Percentiles rank a stretch among this genome's conserved stretches.
phyloP scores from a whole-genome alignment of 2,113 vertebrate species.

The Pelusios castaneus region DNA sequence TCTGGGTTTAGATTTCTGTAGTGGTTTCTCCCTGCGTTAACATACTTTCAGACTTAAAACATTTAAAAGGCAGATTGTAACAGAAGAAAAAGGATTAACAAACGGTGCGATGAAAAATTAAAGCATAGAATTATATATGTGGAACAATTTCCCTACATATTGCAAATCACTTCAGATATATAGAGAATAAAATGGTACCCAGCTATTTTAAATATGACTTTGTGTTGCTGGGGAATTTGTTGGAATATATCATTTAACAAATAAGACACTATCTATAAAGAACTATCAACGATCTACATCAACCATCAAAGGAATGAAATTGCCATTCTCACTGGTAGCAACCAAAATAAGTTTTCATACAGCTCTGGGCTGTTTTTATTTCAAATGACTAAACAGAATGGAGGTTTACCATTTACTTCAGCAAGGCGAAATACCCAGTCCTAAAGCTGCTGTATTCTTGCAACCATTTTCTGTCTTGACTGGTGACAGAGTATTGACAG shows the following conservation, averaged over 20 bases:
- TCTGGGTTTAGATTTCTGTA: not conserved
- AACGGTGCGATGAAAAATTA: not conserved
- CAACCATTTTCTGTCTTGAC: not conserved
- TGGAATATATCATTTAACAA: not conserved
- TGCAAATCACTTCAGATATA: not conserved
- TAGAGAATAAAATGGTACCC: not conserved
- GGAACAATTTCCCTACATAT: not conserved
- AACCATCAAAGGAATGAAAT: not conserved
- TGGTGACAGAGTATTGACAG: not conserved
- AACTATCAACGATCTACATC: not conserved
- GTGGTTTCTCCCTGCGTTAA: accelerated
- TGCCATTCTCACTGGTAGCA: not conserved
- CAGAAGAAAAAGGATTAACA: not conserved
- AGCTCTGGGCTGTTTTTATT: not conserved
- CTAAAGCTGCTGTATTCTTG: not conserved
- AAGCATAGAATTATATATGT: not conserved
- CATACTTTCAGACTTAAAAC: not conserved
- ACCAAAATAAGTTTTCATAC: not conserved
- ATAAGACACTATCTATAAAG: not conserved
- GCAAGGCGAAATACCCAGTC: not conserved
- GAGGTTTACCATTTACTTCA: not conserved
- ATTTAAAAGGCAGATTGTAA: not conserved
- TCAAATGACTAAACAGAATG: not conserved
- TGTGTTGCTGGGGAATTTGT: not conserved
- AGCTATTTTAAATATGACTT: not conserved